Conservation (phyloP, 2,113 vertebrate genomes). For the Lethenteron reissneri region DNA sequence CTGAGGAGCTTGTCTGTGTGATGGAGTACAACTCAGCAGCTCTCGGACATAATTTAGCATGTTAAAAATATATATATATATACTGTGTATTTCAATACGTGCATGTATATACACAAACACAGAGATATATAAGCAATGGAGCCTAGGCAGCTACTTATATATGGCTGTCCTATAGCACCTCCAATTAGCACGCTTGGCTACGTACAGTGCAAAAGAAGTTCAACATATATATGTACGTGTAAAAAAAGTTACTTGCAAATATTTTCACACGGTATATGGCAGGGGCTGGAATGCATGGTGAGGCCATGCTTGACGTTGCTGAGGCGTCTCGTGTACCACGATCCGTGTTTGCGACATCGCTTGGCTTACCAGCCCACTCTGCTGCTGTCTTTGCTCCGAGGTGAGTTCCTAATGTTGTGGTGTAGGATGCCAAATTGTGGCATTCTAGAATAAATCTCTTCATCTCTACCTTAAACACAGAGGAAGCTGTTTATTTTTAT, state of each 20-base stretch:
- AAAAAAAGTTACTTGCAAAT: too few relatives aligned
- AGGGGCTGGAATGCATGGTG: constrained; percentile 45
- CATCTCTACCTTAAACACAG: too few relatives aligned
- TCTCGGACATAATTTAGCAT: too few relatives aligned
- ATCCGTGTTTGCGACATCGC: constrained; percentile 34
- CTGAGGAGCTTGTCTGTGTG: too few relatives aligned
- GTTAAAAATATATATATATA: not conserved
- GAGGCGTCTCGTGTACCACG: constrained; percentile 49
- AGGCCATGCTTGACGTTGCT: constrained; percentile 42
- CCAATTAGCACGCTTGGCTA: too few relatives aligned
- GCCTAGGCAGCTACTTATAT: too few relatives aligned
- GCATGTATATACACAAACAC: not conserved
- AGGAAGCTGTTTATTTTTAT: too few relatives aligned
- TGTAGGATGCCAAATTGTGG: not conserved
- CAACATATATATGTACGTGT: too few relatives aligned
- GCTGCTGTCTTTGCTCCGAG: constrained; percentile 47
- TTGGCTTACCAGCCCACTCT: constrained; percentile 37
- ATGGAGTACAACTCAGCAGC: too few relatives aligned
- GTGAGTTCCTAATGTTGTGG: constrained; percentile 18
- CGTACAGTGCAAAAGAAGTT: too few relatives aligned
- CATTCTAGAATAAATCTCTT: not conserved
- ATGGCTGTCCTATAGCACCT: too few relatives aligned
- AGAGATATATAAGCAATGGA: too few relatives aligned
- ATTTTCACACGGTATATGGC: not conserved
- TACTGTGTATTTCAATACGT: not conserved